Base-by-base conservation (phyloP, 1,140 invertebrate genomes). In the Achroia grisella region DNA sequence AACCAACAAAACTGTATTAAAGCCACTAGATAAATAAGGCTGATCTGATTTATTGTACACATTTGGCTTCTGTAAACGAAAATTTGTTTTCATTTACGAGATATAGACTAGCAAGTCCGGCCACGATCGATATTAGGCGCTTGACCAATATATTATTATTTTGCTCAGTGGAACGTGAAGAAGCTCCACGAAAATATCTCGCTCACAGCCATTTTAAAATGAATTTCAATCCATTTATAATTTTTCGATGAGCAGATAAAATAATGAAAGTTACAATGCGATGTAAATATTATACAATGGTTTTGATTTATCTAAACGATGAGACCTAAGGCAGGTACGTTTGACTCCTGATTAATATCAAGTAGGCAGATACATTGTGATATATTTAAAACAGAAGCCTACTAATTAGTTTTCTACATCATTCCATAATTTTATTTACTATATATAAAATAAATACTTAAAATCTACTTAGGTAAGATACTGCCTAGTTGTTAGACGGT, bases 171-270 rank as follows among this genome's bases (percentile, higher is more conserved):
- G 57, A 70, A 49, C 62, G 55, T 58, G 39, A 62, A 60, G n/a
- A n/a, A 39, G 47, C 51, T 28, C 48, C 29, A 17, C 48, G 39
- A 51, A 28, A 58, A 52, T 51, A 64, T 56, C 36, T 57, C 42
- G 59, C 62, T 61, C 63, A 64, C 65, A 71, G 62, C 62, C 63
- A 66, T 71, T 66, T 71, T 56, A 50, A 62, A 66, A 66, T 51
- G 49, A 67, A 67, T 56, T 51, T 55, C 44, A 48, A 50, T 61
- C 51, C 40, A 57, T 52, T 55, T 57, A 52, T 52, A 47, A 53
- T 52, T 48, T 54, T 56, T 57, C 51, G 51, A 57, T 62, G 55
- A 58, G 40, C 46, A 47, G 48, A 52, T 23, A 6, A 43, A 33
- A 33, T 34, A 11, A 33, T 23, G n/a, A n/a, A n/a, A n/a, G n/a